Evolutionary conservation across 37 sponge, comb jelly and placozoan genomes (phyloP), one percentile per base, ranked within the genome.

Genomic region (Diacarnus erythraeanus): DNA sequence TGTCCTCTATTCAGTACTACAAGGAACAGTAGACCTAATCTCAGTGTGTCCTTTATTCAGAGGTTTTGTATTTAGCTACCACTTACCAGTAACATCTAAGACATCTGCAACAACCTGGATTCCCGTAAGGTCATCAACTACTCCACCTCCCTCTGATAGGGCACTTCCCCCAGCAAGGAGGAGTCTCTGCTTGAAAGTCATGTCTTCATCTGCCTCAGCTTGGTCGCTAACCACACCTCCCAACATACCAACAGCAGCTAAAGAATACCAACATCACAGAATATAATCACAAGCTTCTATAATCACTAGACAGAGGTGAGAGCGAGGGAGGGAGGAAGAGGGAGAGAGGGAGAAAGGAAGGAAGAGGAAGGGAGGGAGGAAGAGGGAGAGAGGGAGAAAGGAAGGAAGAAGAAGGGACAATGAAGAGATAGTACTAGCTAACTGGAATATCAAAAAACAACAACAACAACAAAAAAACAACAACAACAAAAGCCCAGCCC

Each of bases 161-260:
- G 76, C 57, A 75, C 78, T 85, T 3, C 86, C 86, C 6, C 79
- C 86, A 36, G 86, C 86, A 9, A 85, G 64, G 29, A 59, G 40
- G 38, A 85, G 29, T 37, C 86, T 38, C 42, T 85, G 79, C 79
- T 85, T 61, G 54, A 85, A 8, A 54, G 42, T 77, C 74, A 78
- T 64, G 29, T 78, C 73, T 3, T 72, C 68, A 44, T 85, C 86
- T 27, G 86, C 86, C 33, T 85, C 86, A 36, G 65, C 74, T 37
- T 85, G 86, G 38, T 85, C 86, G 0, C 43, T 30, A 25, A 51
- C 39, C 57, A 83, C 83, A 35, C 76, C 76, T 47, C 68, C 83
- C 27, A 74, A 75, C 10, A 68, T 57, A 22, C 57, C 64, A 34
- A 86, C 31, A 1, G 79, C 87, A 75, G 57, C 87, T 86, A 76